Base-by-base conservation (phyloP, 2,113 vertebrate genomes). In the Echinops telfairi region DNA sequence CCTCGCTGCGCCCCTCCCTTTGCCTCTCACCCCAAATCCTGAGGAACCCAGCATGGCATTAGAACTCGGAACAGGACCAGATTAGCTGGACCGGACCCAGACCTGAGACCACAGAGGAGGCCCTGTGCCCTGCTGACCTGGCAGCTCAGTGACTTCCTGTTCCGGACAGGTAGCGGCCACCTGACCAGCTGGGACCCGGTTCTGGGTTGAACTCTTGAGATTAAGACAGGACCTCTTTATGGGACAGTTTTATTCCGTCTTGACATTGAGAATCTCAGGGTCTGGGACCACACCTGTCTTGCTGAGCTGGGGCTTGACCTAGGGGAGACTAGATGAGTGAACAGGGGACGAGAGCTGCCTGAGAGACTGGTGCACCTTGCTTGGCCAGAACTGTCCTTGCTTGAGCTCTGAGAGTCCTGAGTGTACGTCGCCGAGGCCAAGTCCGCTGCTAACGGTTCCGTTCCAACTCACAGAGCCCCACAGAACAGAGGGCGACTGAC, bases 1-100 rank as follows among this genome's bases (percentile, higher is more conserved):
- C 78, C n/a, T 85, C 47, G 20, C 31, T 47, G 73, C 38, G 27
- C 10, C 16, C 31, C 68, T 33, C 31, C 12, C 68, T 71, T 33
- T 71, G 68, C 68, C 68, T 71, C 68, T 71, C 15, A 14, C 33
- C 73, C 60, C 23, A 4, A 7, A 38, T 40, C 31, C 57, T n/a
- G 2, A n/a, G 3, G 22, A 62, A 23, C 47, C 38, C 57, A 64
- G 6, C 0, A 0, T 2, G 25, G 33, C 2, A 5, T 6, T 19
- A 62, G 68, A 79, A 27, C 38, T 27, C 11, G 53, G 82, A 86
- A 15, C 14, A 58, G 19, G 31, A 8, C 3, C 77, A 20, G 8
- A 31, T 16, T 71, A 40, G 58, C 36, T 22, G 2, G 8, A 17
- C 62, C 47, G 12, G 47, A 53, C 47, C 40, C 29, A 53, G 29